phyloP scores from a whole-genome alignment of 2,888 invertebrate genomes.

The Ichneumon xanthorius region DNA sequence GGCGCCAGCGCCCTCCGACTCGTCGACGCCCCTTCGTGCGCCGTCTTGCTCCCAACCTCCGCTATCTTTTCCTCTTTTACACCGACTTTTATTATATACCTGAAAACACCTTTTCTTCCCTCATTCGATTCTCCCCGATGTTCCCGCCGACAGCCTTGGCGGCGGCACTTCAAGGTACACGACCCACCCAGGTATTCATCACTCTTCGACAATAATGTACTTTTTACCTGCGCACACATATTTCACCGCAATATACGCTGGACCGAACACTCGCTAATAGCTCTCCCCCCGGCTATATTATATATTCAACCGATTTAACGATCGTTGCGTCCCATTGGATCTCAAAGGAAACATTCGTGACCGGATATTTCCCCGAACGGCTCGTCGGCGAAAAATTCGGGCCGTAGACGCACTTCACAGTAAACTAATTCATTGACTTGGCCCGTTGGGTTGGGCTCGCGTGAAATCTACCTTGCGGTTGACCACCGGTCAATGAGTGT shows the following conservation, averaged over 20 bases:
- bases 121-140: slow-evolving; percentile 6
- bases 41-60: slow-evolving; percentile 36
- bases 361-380: slow-evolving; percentile 39
- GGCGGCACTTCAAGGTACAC: slow-evolving; percentile 23
- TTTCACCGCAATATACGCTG: slow-evolving; percentile 16
- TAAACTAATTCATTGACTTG: slow-evolving; percentile 41
- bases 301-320: slow-evolving; percentile 28
- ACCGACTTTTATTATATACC: slow-evolving; percentile 35
- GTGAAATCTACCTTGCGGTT: slow-evolving; percentile 54
- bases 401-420: slow-evolving; percentile 9
- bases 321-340: slow-evolving; percentile 18
- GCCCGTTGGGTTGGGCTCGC: slow-evolving; percentile 35
- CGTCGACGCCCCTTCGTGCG: slow-evolving; percentile 49
- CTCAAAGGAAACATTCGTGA: slow-evolving; percentile 8
- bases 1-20: slow-evolving; percentile 38
- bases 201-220: slow-evolving; percentile 15
- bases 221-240: slow-evolving; percentile 28
- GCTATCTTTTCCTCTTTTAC: slow-evolving; percentile 7
- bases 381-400: slow-evolving; percentile 9
- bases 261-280: slow-evolving; percentile 24
- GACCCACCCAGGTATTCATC: neutral
- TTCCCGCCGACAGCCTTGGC: slow-evolving; percentile 1
- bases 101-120: slow-evolving; percentile 30
- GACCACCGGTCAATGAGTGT: slow-evolving; percentile 53
- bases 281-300: slow-evolving; percentile 1